Base-by-base conservation (phyloP, 1,140 invertebrate genomes). In the Aphis gossypii region DNA sequence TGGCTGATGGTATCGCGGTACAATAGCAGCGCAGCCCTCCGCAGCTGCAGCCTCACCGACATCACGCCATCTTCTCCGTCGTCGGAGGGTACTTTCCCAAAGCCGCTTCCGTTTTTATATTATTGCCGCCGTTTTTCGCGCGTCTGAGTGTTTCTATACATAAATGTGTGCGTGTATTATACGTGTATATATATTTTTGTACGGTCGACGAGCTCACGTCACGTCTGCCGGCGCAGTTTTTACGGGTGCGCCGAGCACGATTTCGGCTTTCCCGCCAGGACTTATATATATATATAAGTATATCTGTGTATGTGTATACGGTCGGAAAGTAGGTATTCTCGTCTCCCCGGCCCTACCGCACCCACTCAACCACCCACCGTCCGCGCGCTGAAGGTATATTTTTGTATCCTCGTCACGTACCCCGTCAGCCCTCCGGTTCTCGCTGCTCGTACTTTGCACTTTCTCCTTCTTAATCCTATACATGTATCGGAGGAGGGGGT, bases 211-310 rank as follows among this genome's bases (percentile, higher is more conserved):
- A 92, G 76, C 46, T 92, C 60, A 51, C 91, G 91, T 92, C 91
- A 92, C 90, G 90, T 92, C 90, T 92, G 90, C 90, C 20, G 60
- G 20, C 54, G 44, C 68, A 92, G 90, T 92, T 92, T 92, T 92
- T 92, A 92, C 90, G 60, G 90, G 60, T 68, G 68, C 60, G 25
- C 90, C 90, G 90, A 92, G 90, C 90, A 92, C 90, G 90, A 92
- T 92, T 92, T 92, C 90, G 60, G 90, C 90, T 92, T 76, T 92
- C 30, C 25, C 90, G 90, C 60, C 68, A 82, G 60, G 90, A 92
- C 90, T 92, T 92, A 92, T 44, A 90, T 44, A 41, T 23, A 51
- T 44, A 21, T 84, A 51, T 51, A 51, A 51, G 41, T 44, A 20
- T 23, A 20, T 44, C 9, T 44, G 11, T 44, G 25, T 86, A 3